Conservation (phyloP, 2,888 invertebrate genomes). For the Ditylenchus weischeri region DNA sequence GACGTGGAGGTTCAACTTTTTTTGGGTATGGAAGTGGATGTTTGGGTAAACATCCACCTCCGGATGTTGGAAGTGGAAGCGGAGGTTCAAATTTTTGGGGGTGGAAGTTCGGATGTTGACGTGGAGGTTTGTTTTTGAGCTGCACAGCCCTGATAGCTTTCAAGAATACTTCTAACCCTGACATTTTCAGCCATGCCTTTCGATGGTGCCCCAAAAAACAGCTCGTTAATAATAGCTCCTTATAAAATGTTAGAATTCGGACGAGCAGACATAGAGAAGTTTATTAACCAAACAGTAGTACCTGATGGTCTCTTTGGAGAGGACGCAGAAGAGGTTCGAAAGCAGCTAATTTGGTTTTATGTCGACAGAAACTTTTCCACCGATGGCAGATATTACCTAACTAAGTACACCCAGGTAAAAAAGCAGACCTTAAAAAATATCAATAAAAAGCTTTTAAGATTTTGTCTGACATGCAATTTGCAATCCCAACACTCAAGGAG, state of each 20-base stretch:
- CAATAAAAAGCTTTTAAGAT: slow-evolving; percentile 15
- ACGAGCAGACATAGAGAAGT: slow-evolving; percentile 25
- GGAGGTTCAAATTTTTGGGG: too few relatives aligned
- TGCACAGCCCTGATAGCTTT: too few relatives aligned
- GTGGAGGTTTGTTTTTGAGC: too few relatives aligned
- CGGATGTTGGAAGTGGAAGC: too few relatives aligned
- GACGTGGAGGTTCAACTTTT: too few relatives aligned
- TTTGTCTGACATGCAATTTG: slow-evolving; percentile 33
- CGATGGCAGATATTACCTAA: slow-evolving; percentile 22
- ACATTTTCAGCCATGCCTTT: slow-evolving; percentile 29
- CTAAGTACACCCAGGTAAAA: slow-evolving; percentile 26
- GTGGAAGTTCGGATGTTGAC: too few relatives aligned
- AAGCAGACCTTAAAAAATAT: background rate
- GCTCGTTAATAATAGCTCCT: slow-evolving; percentile 15
- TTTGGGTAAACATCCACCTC: too few relatives aligned
- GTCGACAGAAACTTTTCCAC: slow-evolving; percentile 25
- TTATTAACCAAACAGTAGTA: slow-evolving; percentile 28
- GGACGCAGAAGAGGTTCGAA: slow-evolving; percentile 19
- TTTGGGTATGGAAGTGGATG: too few relatives aligned
- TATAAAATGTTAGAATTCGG: slow-evolving; percentile 27
- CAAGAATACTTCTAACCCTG: slow-evolving; percentile 1
- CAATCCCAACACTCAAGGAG: slow-evolving; percentile 29
- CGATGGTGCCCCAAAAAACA: slow-evolving; percentile 21
- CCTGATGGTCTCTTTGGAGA: slow-evolving; percentile 24
- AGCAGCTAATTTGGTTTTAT: slow-evolving; percentile 27